These are phyloP conservation scores for Harpagifer antarcticus DNA, from an alignment of 2,797 vertebrate species.

Conservation along the genomic window DNA sequence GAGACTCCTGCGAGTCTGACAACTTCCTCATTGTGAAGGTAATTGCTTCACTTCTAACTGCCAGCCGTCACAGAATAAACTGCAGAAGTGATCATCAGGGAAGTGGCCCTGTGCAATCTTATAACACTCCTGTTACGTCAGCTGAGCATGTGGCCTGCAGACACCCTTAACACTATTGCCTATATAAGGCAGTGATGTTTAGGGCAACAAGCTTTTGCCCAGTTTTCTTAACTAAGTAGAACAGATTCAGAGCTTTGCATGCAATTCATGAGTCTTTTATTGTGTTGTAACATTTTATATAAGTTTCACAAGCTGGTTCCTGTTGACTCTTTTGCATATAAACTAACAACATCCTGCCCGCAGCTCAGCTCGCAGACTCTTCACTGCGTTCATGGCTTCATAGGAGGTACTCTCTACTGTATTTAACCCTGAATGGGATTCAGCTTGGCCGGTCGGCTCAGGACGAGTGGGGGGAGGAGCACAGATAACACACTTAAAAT, in stretches of 20 bases:
- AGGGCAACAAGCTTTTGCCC: conserved; percentile 7
- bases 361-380: conserved; percentile 21
- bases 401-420: conserved; percentile 11
- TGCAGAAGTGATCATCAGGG: conserved; percentile 25
- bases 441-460: conserved; percentile 24
- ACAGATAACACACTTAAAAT: conserved; percentile 79
- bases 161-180: conserved; percentile 3
- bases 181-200: conserved; percentile 15
- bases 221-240: background rate
- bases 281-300: conserved; percentile 26
- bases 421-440: conserved; percentile 38
- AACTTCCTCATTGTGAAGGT: conserved; percentile 32
- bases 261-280: background rate
- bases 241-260: background rate
- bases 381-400: conserved; percentile 4
- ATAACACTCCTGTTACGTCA: conserved; percentile 37
- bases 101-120: conserved; percentile 27
- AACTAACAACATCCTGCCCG: conserved; percentile 40
- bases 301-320: conserved; percentile 4
- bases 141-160: conserved; percentile 25
- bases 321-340: conserved; percentile 53
- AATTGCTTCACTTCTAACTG: conserved; percentile 8
- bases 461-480: conserved; percentile 21
- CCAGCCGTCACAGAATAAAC: conserved; percentile 25
- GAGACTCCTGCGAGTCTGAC: conserved; percentile 13